Evolutionary conservation across 1,140 invertebrate species (phyloP), one percentile per base, ranked within the genome.

Genomic region (Anastrepha obliqua): DNA sequence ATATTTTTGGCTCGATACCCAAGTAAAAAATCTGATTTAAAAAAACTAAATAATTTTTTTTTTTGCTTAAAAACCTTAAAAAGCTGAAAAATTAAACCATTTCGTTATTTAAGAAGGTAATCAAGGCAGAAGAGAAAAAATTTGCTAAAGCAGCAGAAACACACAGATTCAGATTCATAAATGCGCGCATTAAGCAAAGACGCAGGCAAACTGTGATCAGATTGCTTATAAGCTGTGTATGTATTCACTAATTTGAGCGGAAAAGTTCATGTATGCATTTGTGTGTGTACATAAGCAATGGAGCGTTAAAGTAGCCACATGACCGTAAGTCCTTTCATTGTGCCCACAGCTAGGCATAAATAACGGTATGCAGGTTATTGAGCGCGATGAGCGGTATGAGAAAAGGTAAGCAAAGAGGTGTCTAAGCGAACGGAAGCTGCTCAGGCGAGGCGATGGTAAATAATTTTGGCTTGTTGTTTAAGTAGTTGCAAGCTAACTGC

Each of bases 141-240:
- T 3, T 13, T 44, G 42, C 44, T 74, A 42, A 47, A 74, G 39
- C 67, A 74, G 44, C 65, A 44, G 17, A n/a, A 74, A 47, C 0
- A 29, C 39, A 47, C 42, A 74, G 39, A 29, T 29, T 29, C 29
- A 29, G 29, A 29, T 44, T 44, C 67, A 74, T n/a, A 74, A 74
- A 74, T 47, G 67, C 11, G 67, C 67, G 42, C 67, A 74, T 74
- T 74, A 44, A 74, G 42, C 17, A 74, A 74, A 74, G 67, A 74
- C 42, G 67, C 42, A 39, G 17, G 42, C 44, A n/a, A 47, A 47
- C 67, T 1, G 67, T 44, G 67, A 74, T 74, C 17, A 74, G 15
- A 44, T 74, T 74, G 67, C 17, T 74, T 74, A 74, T 74, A 74
- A 74, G n/a, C 42, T 44, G 67, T 42, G 44, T 5, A 15, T 29